phyloP scores from a whole-genome alignment of 2,888 invertebrate genomes.

The Heliothis peltigera region DNA sequence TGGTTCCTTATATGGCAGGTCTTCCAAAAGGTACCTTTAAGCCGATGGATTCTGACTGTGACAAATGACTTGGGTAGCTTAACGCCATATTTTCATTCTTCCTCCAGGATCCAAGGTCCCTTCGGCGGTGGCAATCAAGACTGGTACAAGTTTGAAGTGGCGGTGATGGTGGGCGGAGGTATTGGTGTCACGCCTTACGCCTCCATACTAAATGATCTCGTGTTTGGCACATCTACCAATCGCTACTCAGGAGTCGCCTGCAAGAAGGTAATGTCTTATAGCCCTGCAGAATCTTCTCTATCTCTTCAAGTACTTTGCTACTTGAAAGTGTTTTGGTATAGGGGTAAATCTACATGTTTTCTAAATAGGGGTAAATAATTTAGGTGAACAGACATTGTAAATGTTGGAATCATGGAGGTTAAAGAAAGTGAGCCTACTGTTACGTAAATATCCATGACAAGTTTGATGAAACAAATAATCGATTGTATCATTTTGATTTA shows the following conservation, averaged over 20 bases:
- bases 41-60: too few relatives aligned
- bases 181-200: constrained; percentile 99
- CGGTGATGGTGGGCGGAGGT: constrained; percentile 99
- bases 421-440: neutral
- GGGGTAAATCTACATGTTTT: too few relatives aligned
- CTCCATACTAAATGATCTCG: constrained; percentile 98
- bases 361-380: neutral
- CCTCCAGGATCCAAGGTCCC: constrained; percentile 95
- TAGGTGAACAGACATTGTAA: neutral
- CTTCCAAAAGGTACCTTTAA: too few relatives aligned
- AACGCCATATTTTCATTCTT: too few relatives aligned
- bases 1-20: too few relatives aligned
- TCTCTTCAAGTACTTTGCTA: too few relatives aligned
- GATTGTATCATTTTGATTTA: constrained; percentile 4
- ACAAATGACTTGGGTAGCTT: too few relatives aligned
- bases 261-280: constrained; percentile 94
- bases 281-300: too few relatives aligned
- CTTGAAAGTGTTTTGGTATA: too few relatives aligned
- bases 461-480: constrained; percentile 2
- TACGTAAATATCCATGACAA: neutral
- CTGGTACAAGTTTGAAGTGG: constrained; percentile 99
- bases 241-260: constrained; percentile 99
- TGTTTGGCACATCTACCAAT: constrained; percentile 98
- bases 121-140: constrained; percentile 99
- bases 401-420: neutral